These are phyloP conservation scores for Diphyllodes magnificus DNA, from an alignment of 2,113 vertebrate genomes.

Conservation along the genomic window DNA sequence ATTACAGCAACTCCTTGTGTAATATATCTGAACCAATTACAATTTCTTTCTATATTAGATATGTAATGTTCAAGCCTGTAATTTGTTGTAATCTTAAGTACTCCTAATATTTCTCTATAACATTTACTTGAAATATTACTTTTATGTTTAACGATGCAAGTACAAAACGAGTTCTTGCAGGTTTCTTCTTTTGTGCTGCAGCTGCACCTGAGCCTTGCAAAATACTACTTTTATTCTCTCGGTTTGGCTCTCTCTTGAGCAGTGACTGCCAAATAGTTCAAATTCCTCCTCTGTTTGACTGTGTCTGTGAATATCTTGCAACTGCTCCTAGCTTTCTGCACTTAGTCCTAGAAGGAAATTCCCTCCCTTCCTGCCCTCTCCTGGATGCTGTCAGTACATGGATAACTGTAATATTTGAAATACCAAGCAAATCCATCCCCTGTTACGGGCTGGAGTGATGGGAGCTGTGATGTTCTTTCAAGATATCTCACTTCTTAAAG, in stretches of 20 bases:
- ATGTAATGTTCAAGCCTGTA: neutral
- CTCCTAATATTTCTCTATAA: neutral
- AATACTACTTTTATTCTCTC: neutral
- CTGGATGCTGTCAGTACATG: neutral
- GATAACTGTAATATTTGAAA: constrained; percentile 33
- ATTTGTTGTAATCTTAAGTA: neutral
- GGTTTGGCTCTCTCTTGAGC: neutral
- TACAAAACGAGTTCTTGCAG: neutral
- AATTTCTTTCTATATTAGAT: neutral
- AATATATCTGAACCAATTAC: neutral
- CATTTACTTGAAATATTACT: neutral
- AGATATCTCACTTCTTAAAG: neutral
- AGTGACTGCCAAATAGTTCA: constrained; percentile 10
- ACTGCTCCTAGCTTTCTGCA: neutral
- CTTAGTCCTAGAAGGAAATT: neutral
- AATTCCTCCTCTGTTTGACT: neutral
- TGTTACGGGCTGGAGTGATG: neutral
- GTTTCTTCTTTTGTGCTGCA: neutral
- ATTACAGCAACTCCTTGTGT: neutral
- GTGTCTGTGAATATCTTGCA: neutral
- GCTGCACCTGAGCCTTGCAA: neutral
- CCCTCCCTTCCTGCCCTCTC: constrained; percentile 26
- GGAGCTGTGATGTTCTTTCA: neutral
- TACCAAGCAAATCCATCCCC: neutral
- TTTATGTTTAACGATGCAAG: neutral